phyloP scores from a whole-genome alignment of 2,113 vertebrate genomes.

The Hippopotamus amphibius region DNA sequence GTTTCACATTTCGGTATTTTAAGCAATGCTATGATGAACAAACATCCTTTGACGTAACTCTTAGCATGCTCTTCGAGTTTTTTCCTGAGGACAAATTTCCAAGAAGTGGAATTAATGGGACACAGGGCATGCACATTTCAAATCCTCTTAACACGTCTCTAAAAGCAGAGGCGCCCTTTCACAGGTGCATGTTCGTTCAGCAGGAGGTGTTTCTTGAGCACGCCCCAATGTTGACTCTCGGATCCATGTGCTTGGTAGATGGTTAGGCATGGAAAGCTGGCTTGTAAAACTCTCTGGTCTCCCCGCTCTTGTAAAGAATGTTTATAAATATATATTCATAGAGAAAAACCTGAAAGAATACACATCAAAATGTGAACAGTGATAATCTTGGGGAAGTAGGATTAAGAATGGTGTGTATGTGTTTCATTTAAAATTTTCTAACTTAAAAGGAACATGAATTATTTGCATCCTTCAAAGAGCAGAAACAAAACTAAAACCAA shows the following conservation, averaged over 20 bases:
- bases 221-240: rapidly evolving
- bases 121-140: neutral
- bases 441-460: neutral
- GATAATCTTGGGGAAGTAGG: neutral
- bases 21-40: neutral
- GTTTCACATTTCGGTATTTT: constrained; percentile 4
- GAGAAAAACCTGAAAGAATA: neutral
- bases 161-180: neutral
- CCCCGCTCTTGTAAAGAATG: neutral
- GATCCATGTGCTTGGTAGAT: neutral
- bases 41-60: neutral
- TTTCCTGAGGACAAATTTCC: neutral
- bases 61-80: neutral
- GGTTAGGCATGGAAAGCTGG: neutral
- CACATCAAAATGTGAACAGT: neutral
- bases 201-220: neutral
- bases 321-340: neutral
- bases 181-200: rapidly evolving
- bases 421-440: constrained; percentile 8
- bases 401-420: neutral
- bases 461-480: neutral
- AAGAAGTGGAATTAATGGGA: neutral
- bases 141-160: neutral
- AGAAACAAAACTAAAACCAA: neutral
- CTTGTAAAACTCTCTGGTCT: neutral